Evolutionary conservation across 1,140 invertebrate genomes (phyloP).

Genomic region (Drosophila tani): DNA sequence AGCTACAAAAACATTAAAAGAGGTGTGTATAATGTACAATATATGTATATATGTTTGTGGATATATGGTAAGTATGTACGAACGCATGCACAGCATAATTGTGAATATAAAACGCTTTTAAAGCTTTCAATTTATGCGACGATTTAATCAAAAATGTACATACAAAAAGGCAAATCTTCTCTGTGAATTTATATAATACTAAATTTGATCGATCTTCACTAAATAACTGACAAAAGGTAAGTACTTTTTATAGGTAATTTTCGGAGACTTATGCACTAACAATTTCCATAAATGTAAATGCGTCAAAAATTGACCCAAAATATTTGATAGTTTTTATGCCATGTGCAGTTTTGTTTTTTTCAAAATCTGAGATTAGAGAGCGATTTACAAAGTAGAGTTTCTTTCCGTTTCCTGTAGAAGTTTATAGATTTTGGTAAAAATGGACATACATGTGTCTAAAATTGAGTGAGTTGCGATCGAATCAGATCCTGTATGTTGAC

Average conservation of each 20-base stretch:
- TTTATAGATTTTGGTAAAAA: conserved; percentile 39
- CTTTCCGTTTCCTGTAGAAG: conserved; percentile 16
- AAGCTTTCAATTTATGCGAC: conserved; percentile 70
- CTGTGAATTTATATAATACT: conserved; percentile 63
- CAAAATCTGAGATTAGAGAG: conserved; percentile 37
- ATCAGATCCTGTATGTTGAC: conserved; percentile 48
- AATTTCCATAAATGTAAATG: conserved; percentile 81
- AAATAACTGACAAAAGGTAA: conserved; percentile 46
- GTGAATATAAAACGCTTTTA: conserved; percentile 62
- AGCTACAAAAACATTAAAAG: conserved; percentile 66
- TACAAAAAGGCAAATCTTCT: conserved; percentile 76
- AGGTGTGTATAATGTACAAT: conserved; percentile 41
- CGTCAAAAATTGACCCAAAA: conserved; percentile 83
- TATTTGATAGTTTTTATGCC: conserved; percentile 61
- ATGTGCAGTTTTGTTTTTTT: conserved; percentile 38
- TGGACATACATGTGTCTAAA: conserved; percentile 40
- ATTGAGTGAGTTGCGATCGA: conserved; percentile 32
- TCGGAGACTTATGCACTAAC: conserved; percentile 60
- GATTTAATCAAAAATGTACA: conserved; percentile 77
- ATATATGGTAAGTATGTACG: conserved; percentile 17
- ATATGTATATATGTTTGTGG: conserved; percentile 23
- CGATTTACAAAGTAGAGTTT: conserved; percentile 42
- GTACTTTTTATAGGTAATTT: conserved; percentile 58
- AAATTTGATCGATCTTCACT: conserved; percentile 59
- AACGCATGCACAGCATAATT: conserved; percentile 67